These are phyloP conservation scores for Plutella xylostella DNA, from an alignment of 2,888 invertebrate species.

Conservation along the genomic window DNA sequence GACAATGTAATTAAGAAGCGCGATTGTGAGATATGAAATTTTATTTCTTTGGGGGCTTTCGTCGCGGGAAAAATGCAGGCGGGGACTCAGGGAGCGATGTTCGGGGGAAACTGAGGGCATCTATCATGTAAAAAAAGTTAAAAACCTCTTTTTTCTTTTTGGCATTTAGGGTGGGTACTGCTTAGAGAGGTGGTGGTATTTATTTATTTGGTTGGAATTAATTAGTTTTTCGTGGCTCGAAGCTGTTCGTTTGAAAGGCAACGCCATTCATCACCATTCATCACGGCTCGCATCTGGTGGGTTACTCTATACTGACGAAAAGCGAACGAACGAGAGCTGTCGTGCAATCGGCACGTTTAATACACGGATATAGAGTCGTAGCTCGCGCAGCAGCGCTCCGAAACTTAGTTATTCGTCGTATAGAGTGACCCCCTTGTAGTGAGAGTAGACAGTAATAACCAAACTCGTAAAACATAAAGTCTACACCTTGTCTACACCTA, in stretches of 20 bases:
- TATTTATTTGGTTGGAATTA: conserved; percentile 6
- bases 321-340: too few relatives aligned
- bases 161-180: not conserved
- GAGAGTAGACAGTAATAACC: conserved; percentile 13
- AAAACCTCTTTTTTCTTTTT: not conserved
- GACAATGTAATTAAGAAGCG: conserved; percentile 6
- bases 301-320: too few relatives aligned
- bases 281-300: too few relatives aligned
- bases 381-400: too few relatives aligned
- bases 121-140: too few relatives aligned
- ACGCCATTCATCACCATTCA: conserved; percentile 27
- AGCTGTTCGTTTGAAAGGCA: conserved; percentile 4
- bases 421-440: too few relatives aligned
- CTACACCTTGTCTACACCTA: too few relatives aligned
- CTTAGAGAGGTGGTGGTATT: not conserved
- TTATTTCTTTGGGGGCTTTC: not conserved
- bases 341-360: too few relatives aligned
- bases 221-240: not conserved
- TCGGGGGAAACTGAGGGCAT: too few relatives aligned
- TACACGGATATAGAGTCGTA: too few relatives aligned
- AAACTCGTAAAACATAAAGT: not conserved
- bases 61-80: not conserved
- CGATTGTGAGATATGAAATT: conserved; percentile 2
- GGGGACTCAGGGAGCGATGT: too few relatives aligned
- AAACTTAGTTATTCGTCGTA: too few relatives aligned